Base-by-base conservation (phyloP, 2,113 vertebrate species). In the Eleginops maclovinus region DNA sequence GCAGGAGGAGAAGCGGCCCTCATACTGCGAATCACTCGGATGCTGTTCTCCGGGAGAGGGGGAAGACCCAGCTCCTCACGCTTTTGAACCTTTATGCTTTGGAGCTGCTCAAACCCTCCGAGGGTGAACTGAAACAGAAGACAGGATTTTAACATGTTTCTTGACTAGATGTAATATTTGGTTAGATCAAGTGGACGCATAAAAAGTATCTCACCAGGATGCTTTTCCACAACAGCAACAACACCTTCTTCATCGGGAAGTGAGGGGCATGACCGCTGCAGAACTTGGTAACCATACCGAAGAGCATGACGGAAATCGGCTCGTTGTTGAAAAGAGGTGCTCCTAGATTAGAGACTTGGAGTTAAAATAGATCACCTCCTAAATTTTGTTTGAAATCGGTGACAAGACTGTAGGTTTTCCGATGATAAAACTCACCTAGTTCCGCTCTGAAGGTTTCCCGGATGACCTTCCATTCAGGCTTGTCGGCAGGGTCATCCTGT, bases 241-340 rank as follows among this genome's bases (percentile, higher is more conserved):
- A 87, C 53, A 98, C 98, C 79, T 99, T 99, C 93, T 99, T 99
- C 98, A 99, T 99, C 46, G 98, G 98, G 77, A 99, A 99, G 75
- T 99, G 98, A 0, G 98, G 98, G 2, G 98, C 98, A 0, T 99
- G 98, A 75, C 98, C 97, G 0, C 97, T 99, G 94, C 98, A 99
- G 93, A 99, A 99, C 88, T 98, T 98, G 70, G 98, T 99, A 64
- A 99, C 97, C 98, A 99, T 99, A 43, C 97, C 96, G 24, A 99
- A 98, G 6, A 99, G 95, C 96, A 97, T 98, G 77, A 99, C 98
- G 0, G 98, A 98, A 70, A 99, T 98, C 1, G 98, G 97, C 46
- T 99, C 97, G 0, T 95, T 96, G 95, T 98, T 99, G 89, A 97
- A 98, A 54, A 98, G 86, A 0, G 97, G 93, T 5, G 97, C 96